Conservation (phyloP, 2,888 invertebrate genomes). For the Calliscelio sp. region DNA sequence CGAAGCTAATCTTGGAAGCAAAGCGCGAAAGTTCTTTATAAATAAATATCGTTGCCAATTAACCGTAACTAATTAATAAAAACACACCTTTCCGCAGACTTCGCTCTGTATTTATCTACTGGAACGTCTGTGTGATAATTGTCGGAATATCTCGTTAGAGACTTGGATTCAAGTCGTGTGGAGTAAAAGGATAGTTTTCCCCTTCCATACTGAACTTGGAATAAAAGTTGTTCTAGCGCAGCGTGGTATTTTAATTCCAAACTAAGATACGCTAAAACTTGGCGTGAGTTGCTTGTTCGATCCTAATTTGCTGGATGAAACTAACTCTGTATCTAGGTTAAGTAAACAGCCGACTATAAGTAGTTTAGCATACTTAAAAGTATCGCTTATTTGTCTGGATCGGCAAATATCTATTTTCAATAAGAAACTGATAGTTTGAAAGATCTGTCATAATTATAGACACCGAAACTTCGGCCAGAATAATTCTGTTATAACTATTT, state of each 20-base stretch:
- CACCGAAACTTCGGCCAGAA: no score
- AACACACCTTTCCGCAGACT: constrained; percentile 35
- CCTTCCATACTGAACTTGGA: constrained; percentile 33
- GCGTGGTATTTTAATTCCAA: constrained; percentile 58
- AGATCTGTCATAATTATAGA: no score
- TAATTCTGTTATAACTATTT: no score
- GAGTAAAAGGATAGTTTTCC: constrained; percentile 42
- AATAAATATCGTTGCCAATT: constrained; percentile 43
- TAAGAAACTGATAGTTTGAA: no score
- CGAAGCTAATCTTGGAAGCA: constrained; percentile 10
- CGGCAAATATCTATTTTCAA: constrained; percentile 4
- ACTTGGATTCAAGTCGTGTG: constrained; percentile 36
- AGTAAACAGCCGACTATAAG: constrained; percentile 52
- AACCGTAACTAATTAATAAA: constrained; percentile 48
- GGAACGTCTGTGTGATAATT: constrained; percentile 47
- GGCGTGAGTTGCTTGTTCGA: constrained; percentile 43
- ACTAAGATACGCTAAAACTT: constrained; percentile 57
- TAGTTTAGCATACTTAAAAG: constrained; percentile 42
- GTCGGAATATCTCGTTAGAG: constrained; percentile 55
- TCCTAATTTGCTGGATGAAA: constrained; percentile 58
- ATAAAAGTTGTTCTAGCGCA: constrained; percentile 48
- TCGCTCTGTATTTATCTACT: constrained; percentile 35
- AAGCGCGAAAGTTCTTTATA: constrained; percentile 11
- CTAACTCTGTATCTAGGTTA: constrained; percentile 53
- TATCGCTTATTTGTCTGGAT: constrained; percentile 24